Conservation (phyloP, 2,113 vertebrate species). For the Nycticebus coucang region DNA sequence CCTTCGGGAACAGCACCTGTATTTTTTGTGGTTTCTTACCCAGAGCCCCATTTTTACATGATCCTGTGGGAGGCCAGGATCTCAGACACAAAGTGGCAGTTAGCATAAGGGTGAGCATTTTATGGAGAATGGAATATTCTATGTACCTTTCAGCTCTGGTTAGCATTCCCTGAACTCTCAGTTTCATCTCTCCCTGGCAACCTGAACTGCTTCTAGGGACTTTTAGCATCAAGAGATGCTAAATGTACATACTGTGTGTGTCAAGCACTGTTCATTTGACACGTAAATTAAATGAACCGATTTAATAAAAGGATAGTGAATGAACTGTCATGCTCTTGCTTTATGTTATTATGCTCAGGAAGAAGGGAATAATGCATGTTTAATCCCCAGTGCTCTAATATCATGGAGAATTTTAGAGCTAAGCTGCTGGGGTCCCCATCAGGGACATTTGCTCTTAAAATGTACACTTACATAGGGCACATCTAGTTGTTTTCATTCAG, state of each 20-base stretch:
- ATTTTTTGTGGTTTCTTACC: not conserved
- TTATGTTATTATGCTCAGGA: not conserved
- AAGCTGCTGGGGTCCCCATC: rapidly evolving
- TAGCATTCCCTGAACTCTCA: not conserved
- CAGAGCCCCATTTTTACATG: not conserved
- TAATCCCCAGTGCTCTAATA: not conserved
- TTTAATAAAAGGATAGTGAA: not conserved
- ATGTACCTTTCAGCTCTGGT: not conserved
- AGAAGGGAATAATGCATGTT: not conserved
- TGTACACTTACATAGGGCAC: not conserved
- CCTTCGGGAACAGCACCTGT: no score
- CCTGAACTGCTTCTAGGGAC: no score
- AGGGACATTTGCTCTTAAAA: not conserved
- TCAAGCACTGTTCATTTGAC: not conserved
- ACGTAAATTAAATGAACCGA: not conserved
- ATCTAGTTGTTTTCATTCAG: not conserved
- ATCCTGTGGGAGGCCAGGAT: not conserved
- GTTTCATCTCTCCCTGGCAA: rapidly evolving
- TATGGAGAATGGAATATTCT: no score
- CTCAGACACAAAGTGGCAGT: not conserved
- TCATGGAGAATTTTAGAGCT: not conserved
- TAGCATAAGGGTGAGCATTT: no score
- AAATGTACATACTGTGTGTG: not conserved
- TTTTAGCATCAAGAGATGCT: not conserved
- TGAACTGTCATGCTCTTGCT: not conserved